Percentiles rank a stretch among this genome's conserved stretches.
Evolutionary conservation across 1,140 invertebrate species (phyloP).

Genomic region (Drosophila sturtevanti): DNA sequence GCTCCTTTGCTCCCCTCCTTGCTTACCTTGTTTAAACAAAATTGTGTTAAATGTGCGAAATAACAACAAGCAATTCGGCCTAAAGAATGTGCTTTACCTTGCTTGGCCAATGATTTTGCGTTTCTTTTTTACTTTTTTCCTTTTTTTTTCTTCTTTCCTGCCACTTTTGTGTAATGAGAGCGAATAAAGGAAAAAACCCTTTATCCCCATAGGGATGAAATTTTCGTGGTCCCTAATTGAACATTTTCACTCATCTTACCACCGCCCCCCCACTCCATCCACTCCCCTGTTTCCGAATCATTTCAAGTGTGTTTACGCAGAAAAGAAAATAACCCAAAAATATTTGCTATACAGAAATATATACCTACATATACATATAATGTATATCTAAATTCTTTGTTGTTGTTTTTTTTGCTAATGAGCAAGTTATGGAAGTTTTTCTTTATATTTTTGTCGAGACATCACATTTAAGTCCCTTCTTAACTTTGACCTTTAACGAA

Average conservation of each 20-base stretch:
- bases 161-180: not conserved
- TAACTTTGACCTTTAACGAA: conserved; percentile 56
- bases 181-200: conserved; percentile 39
- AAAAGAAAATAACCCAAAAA: conserved; percentile 13
- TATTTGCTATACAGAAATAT: not conserved
- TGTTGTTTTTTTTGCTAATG: conserved; percentile 45
- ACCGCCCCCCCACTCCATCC: conserved; percentile 10
- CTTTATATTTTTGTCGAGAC: not conserved
- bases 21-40: conserved; percentile 50
- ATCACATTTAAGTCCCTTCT: conserved; percentile 15
- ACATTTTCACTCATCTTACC: conserved; percentile 60
- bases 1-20: not conserved
- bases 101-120: conserved; percentile 34
- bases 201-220: conserved; percentile 40
- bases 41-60: conserved; percentile 77
- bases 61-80: conserved; percentile 59
- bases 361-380: too few species aligned
- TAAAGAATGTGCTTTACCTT: conserved; percentile 21
- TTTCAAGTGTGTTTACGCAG: conserved; percentile 51
- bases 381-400: too few species aligned
- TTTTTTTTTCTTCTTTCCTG: not conserved
- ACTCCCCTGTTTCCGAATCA: conserved; percentile 55
- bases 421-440: conserved; percentile 46
- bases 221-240: conserved; percentile 53
- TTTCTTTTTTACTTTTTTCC: not conserved